A percentile compares a stretch with the other conserved stretches of the same genome.
Evolutionary conservation across 1,140 invertebrate species (phyloP).

Genomic region (Vollenhovia emeryi): DNA sequence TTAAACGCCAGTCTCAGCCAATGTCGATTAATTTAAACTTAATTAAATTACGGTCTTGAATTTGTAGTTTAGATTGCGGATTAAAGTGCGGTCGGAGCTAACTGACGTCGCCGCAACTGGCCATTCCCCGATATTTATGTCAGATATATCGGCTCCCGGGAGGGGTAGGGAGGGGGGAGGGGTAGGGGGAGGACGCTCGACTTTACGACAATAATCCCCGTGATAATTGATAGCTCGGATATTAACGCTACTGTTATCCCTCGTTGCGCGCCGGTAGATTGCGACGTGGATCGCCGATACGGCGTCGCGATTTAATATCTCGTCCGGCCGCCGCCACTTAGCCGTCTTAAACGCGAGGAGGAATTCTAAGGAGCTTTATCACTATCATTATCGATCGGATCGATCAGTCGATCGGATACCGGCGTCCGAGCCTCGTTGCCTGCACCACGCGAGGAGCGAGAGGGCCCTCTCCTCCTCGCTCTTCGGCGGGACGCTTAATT

Average conservation of each 20-base stretch:
- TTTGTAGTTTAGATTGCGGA: constrained; percentile 14
- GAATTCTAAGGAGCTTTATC: constrained; percentile 58
- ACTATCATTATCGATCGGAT: constrained; percentile 61
- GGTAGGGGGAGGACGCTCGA: background rate
- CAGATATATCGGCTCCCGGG: background rate
- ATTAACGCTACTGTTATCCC: constrained; percentile 24
- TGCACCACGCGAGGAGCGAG: background rate
- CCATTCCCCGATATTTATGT: background rate
- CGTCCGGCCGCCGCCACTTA: constrained; percentile 1
- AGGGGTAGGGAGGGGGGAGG: too few relatives aligned
- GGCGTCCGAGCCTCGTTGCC: background rate
- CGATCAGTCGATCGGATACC: constrained; percentile 36
- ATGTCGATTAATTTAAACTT: constrained; percentile 17
- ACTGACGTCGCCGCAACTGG: background rate
- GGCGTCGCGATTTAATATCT: constrained; percentile 39
- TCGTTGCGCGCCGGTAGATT: background rate
- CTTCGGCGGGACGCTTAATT: constrained; percentile 36
- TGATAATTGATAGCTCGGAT: background rate
- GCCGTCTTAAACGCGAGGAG: constrained; percentile 7
- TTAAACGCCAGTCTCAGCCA: background rate
- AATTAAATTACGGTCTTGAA: constrained; percentile 41
- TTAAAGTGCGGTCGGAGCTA: background rate
- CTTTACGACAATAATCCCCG: background rate
- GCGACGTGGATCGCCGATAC: background rate
- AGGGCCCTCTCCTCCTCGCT: constrained; percentile 23